Base-by-base conservation (phyloP, 2,797 vertebrate species). In the Carduelis carduelis region DNA sequence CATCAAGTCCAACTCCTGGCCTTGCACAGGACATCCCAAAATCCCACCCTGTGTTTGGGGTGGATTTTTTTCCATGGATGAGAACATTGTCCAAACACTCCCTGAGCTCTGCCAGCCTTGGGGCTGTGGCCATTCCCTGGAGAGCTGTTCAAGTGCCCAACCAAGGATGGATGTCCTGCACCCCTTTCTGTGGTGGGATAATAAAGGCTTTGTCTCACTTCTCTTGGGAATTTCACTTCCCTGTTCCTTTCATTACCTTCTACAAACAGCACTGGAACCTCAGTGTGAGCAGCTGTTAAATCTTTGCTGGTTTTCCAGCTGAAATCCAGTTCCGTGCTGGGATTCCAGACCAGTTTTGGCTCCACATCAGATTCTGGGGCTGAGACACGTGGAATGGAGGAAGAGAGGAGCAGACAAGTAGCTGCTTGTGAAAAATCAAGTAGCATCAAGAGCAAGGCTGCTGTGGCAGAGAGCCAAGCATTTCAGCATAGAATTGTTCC, bases 201-300 rank as follows among this genome's bases (percentile, higher is more conserved):
- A 4, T 0, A 0, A 7, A 43, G n/a, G 7, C 75, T 49, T 46
- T 34, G 35, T n/a, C 18, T 15, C 17, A 7, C 0, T 78, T 57
- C 39, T 50, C 9, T 6, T 27, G 22, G 35, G 39, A 6, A 20
- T 53, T 77, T 41, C 12, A 6, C 37, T 75, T 71, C 34, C 41
- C 41, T 32, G 3, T 22, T 80, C 32, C 22, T 83, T 74, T 27
- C 23, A 3, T 1, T 24, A 5, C 26, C 35, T 30, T 24, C 23
- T 49, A 5, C 68, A 47, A 57, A 20, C 2, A 34, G 53, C 52
- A 23, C n/a, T 44, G 60, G 68, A 47, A 23, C n/a, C 10, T 17
- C 21, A 21, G 64, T 8, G 19, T 28, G 14, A 24, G 74, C 26
- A 75, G 34, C 55, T 8, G 8, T 43, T 63, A 16, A 43, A 43